Conservation (phyloP, 1,140 invertebrate species). For the Ceratoteleas bidentatus region DNA sequence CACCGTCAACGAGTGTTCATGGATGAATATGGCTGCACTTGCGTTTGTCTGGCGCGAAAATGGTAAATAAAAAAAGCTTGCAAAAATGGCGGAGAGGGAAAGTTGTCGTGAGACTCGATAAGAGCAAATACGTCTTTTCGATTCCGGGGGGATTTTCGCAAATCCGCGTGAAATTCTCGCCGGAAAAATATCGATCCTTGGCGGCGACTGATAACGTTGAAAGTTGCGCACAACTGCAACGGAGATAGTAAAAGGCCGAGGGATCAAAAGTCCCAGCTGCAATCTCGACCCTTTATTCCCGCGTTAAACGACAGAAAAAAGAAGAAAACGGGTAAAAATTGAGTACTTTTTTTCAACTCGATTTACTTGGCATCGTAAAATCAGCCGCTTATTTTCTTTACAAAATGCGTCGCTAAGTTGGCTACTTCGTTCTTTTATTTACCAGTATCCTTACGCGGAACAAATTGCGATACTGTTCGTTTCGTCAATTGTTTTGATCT, state of each 20-base stretch:
- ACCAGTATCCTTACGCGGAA: conserved; percentile 5
- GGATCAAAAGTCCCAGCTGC: conserved; percentile 61
- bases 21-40: conserved; percentile 26
- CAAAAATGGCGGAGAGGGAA: conserved; percentile 42
- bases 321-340: conserved; percentile 55
- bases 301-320: conserved; percentile 64
- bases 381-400: conserved; percentile 53
- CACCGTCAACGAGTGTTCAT: conserved; percentile 7
- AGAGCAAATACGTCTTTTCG: conserved; percentile 61
- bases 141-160: conserved; percentile 60
- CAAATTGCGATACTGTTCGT: conserved; percentile 9
- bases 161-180: conserved; percentile 64
- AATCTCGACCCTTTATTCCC: conserved; percentile 63
- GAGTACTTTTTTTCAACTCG: conserved; percentile 49
- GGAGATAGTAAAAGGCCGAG: conserved; percentile 60
- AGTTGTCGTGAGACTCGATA: conserved; percentile 59
- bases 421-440: conserved; percentile 29
- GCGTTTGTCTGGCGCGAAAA: conserved; percentile 32
- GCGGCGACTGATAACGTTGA: conserved; percentile 58
- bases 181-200: conserved; percentile 62
- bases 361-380: conserved; percentile 57
- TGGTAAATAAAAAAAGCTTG: conserved; percentile 43
- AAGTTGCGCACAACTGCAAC: conserved; percentile 64
- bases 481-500: conserved; percentile 7
- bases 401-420: conserved; percentile 32